Evolutionary conservation across 2,113 vertebrate genomes (phyloP), one percentile per base, ranked within the genome.

Genomic region (Capreolus pygargus): DNA sequence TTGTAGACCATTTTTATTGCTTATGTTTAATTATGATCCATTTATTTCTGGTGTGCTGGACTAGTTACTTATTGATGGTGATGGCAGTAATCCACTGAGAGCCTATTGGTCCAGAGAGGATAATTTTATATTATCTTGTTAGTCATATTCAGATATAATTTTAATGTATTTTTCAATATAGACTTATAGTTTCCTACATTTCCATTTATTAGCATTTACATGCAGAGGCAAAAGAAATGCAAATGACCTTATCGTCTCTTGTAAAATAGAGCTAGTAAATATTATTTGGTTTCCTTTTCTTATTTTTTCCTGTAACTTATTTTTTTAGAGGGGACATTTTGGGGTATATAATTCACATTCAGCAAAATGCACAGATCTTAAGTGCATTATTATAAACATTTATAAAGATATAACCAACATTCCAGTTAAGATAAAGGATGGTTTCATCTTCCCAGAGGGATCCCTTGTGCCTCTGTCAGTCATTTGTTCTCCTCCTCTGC

Each of bases 81-180:
- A 98, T 92, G 96, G 95, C 74, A 98, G 17, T 97, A 97, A 97
- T 95, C 91, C 54, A 92, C 93, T 74, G 87, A 98, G 94, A 98
- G 96, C 78, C 98, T 98, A 55, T 76, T 98, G 96, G 96, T 96
- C 96, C 96, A 91, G 78, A 95, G 88, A 97, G 98, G 96, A 97
- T 98, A 98, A 98, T 98, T 98, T 98, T 98, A 60, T 95, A 84
- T 61, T 98, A 92, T 97, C 97, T 98, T 91, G 92, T 98, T 98
- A 98, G 97, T 98, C 78, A 97, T 96, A 97, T 91, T 39, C 91
- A 98, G 78, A 84, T 94, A 89, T 3, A 81, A 84, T 94, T 95
- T 95, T 91, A 94, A 97, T 91, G 81, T 86, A 91, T 91, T 97
- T 96, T 96, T 97, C 83, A 97, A 89, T 70, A 91, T 78, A 85